Conservation (phyloP, 2,797 vertebrate species). For the Remorina albescens region DNA sequence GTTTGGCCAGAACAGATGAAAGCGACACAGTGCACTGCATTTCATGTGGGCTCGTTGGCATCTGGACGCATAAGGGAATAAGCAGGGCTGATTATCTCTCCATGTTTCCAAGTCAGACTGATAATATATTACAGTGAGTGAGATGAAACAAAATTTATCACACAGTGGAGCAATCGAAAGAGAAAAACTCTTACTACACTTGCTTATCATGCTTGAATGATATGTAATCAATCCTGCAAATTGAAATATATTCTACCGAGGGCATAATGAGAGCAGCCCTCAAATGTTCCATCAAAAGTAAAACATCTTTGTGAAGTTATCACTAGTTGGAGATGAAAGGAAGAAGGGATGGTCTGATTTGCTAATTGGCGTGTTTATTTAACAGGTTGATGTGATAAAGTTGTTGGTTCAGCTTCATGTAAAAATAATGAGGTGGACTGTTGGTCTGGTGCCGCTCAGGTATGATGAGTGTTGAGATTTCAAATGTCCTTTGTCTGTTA, state of each 20-base stretch:
- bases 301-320: constrained; percentile 53
- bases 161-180: constrained; percentile 31
- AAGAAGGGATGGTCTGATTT: constrained; percentile 38
- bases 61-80: constrained; percentile 42
- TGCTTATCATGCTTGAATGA: constrained; percentile 35
- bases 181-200: constrained; percentile 1
- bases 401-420: constrained; percentile 34
- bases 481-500: constrained; percentile 52
- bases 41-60: constrained; percentile 46
- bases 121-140: constrained; percentile 17
- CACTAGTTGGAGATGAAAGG: constrained; percentile 53
- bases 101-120: constrained; percentile 25
- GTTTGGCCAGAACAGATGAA: constrained; percentile 39
- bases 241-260: constrained; percentile 37
- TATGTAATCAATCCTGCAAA: constrained; percentile 40
- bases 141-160: constrained; percentile 38
- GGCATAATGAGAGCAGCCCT: constrained; percentile 38
- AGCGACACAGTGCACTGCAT: constrained; percentile 5
- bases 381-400: constrained; percentile 45
- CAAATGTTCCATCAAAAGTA: constrained; percentile 37
- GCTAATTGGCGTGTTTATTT: constrained; percentile 62
- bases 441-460: constrained; percentile 36
- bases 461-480: constrained; percentile 19
- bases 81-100: constrained; percentile 12
- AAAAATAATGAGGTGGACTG: constrained; percentile 49